A percentile compares a stretch with the other conserved stretches of the same genome.
phyloP scores from a whole-genome alignment of 2,888 invertebrate genomes.

The Vanessa cardui region DNA sequence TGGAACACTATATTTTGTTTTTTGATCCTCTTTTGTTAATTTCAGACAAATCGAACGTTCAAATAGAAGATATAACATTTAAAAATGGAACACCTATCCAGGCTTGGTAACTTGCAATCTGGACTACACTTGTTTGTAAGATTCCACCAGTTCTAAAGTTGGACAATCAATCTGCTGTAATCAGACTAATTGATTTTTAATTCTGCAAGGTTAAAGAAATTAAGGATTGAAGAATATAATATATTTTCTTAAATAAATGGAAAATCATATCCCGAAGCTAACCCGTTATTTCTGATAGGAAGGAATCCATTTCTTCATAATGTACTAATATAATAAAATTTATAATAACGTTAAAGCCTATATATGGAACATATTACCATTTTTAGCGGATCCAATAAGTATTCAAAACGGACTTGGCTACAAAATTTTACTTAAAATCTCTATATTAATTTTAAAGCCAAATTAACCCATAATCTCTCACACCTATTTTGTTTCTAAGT shows the following conservation, averaged over 20 bases:
- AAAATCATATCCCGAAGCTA: not conserved
- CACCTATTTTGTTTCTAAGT: not conserved
- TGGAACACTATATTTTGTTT: too few relatives aligned
- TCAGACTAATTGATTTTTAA: too few relatives aligned
- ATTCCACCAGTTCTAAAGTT: not conserved
- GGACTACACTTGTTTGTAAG: too few relatives aligned
- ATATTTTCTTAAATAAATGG: not conserved
- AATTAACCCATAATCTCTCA: not conserved
- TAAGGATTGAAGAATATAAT: not conserved
- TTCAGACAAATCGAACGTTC: too few relatives aligned
- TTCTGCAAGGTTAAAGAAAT: not conserved
- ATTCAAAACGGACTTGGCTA: too few relatives aligned
- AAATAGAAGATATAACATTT: too few relatives aligned
- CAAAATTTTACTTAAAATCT: too few relatives aligned
- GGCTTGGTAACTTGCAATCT: too few relatives aligned
- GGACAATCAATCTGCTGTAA: not conserved
- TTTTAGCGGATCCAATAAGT: too few relatives aligned
- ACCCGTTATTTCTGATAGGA: not conserved
- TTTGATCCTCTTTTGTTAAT: too few relatives aligned
- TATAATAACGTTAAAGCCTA: conserved; percentile 1
- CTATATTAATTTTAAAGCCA: not conserved
- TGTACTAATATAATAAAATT: not conserved
- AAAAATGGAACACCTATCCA: too few relatives aligned
- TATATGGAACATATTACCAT: too few relatives aligned
- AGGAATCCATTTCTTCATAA: conserved; percentile 4